phyloP scores from a whole-genome alignment of 2,888 invertebrate species.

The Eilema caniola region DNA sequence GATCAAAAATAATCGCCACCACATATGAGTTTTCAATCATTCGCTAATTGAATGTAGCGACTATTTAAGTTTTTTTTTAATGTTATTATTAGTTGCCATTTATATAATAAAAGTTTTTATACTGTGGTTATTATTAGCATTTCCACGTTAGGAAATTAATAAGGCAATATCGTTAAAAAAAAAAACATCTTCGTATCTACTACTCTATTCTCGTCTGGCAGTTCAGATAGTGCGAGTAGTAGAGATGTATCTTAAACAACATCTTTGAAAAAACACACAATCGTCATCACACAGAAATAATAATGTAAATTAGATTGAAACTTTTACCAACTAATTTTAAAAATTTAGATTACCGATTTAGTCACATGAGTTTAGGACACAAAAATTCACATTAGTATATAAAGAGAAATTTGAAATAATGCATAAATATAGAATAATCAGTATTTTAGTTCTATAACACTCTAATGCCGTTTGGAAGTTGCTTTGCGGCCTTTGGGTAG shows the following conservation, averaged over 20 bases:
- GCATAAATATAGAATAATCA: no score
- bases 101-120: conserved; percentile 21
- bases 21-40: conserved; percentile 40
- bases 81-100: conserved; percentile 34
- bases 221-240: background rate
- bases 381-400: no score
- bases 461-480: no score
- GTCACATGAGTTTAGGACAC: no score
- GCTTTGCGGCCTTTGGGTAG: no score
- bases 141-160: conserved; percentile 10
- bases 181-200: background rate
- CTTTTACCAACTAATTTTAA: no score
- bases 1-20: conserved; percentile 42
- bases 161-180: background rate
- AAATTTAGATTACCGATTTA: no score
- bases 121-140: background rate
- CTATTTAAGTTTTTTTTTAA: conserved; percentile 33
- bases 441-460: no score
- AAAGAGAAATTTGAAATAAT: no score
- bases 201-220: background rate
- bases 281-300: background rate
- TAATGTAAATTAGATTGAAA: no score
- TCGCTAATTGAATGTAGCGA: conserved; percentile 39
- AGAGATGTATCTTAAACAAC: background rate
- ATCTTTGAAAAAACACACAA: background rate